Percentiles rank a stretch among this genome's conserved stretches.
Conservation (phyloP, 2,797 vertebrate genomes). For the Coregonus ussuriensis region DNA sequence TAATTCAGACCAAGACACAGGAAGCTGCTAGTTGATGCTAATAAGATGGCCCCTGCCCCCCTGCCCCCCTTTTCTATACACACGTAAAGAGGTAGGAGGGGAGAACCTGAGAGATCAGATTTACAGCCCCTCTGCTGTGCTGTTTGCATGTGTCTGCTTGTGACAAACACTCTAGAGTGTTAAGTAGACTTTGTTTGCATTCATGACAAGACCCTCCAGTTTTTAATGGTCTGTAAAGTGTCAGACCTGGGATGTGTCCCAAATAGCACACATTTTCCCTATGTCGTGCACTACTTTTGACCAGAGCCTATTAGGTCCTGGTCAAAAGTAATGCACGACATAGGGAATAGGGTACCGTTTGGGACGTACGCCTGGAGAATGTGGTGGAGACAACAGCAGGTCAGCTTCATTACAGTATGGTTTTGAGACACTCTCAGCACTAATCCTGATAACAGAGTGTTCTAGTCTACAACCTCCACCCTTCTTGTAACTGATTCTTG, state of each 20-base stretch:
- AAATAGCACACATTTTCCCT: too few species aligned
- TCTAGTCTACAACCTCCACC: neutral
- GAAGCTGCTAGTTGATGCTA: constrained; percentile 4
- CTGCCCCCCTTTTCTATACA: neutral
- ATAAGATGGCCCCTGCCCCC: neutral
- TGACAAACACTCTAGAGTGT: constrained; percentile 41
- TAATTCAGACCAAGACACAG: neutral
- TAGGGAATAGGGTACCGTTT: too few species aligned
- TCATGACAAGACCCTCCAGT: constrained; percentile 39
- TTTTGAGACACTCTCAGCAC: neutral
- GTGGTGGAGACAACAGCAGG: constrained; percentile 35
- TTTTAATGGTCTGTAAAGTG: constrained; percentile 46
- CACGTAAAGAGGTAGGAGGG: constrained; percentile 3
- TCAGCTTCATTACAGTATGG: constrained; percentile 51
- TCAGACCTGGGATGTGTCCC: constrained; percentile 11
- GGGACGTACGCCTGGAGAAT: constrained; percentile 34
- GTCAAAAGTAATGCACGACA: too few species aligned
- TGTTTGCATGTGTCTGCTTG: constrained; percentile 20
- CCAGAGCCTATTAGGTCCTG: too few species aligned
- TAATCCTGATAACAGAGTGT: neutral
- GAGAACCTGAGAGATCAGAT: constrained; percentile 16
- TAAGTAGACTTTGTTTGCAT: constrained; percentile 52
- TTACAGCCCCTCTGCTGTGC: constrained; percentile 14
- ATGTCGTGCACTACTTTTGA: too few species aligned
- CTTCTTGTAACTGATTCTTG: neutral